phyloP scores from a whole-genome alignment of 2,797 vertebrate genomes.

The Ciconia nigra region DNA sequence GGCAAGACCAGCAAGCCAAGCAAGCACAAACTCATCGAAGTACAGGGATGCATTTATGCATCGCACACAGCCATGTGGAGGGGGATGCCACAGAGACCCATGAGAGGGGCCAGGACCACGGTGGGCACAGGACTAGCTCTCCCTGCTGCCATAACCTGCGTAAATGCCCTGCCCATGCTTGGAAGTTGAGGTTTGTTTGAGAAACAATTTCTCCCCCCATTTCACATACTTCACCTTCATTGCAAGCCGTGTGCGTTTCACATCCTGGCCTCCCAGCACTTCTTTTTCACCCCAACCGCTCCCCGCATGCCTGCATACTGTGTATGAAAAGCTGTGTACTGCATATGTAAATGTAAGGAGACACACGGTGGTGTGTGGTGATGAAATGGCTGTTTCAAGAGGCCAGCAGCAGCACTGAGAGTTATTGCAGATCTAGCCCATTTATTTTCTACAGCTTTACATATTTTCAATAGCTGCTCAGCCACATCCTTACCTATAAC shows the following conservation, averaged over 20 bases:
- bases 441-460: constrained; percentile 67
- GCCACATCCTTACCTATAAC: constrained; percentile 69
- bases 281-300: neutral
- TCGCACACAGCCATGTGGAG: fast-evolving
- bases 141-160: neutral
- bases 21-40: neutral
- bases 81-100: neutral
- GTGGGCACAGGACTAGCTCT: neutral
- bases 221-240: neutral
- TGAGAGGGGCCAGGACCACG: fast-evolving
- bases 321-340: neutral
- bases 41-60: neutral
- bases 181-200: neutral
- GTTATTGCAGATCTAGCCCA: constrained; percentile 45
- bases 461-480: constrained; percentile 71
- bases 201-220: neutral
- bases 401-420: constrained; percentile 48
- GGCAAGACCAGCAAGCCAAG: neutral
- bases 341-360: neutral
- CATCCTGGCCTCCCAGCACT: neutral
- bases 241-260: neutral
- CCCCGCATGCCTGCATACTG: neutral
- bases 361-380: neutral
- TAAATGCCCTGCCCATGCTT: neutral
- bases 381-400: constrained; percentile 60